Percentiles rank a stretch among this genome's conserved stretches.
Conservation (phyloP, 2,888 invertebrate species). For the Drosophila ustulata region DNA sequence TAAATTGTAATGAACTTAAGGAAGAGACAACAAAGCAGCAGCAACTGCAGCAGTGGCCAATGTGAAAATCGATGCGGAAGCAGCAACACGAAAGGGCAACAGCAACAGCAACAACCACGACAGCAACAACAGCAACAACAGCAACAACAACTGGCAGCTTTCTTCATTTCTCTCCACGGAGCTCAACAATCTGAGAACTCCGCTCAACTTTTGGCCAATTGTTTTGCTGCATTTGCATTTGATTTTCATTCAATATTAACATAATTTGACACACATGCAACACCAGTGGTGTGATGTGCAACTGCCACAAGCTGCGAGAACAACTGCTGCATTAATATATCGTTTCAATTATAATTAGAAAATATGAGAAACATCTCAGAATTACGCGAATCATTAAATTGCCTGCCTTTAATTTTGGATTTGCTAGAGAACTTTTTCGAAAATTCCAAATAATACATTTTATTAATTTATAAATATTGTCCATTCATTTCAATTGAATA, state of each 20-base stretch:
- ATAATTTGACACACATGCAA: conserved; percentile 55
- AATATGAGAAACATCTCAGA: conserved; percentile 7
- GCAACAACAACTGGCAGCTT: conserved; percentile 42
- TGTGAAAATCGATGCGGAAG: conserved; percentile 79
- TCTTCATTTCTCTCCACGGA: conserved; percentile 53
- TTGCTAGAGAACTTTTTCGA: too few species aligned
- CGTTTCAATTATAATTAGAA: conserved; percentile 3
- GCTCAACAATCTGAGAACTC: conserved; percentile 59
- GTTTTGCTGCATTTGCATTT: conserved; percentile 28
- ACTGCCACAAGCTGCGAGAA: conserved; percentile 9
- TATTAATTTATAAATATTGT: too few species aligned
- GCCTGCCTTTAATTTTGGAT: too few species aligned
- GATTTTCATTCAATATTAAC: conserved; percentile 59
- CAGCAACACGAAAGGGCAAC: conserved; percentile 66
- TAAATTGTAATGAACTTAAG: conserved; percentile 78
- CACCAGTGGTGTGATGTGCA: conserved; percentile 12
- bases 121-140: conserved; percentile 14
- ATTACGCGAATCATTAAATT: too few species aligned
- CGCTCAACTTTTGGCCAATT: conserved; percentile 39
- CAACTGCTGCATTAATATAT: conserved; percentile 23
- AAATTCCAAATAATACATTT: too few species aligned
- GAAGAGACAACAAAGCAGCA: conserved; percentile 56
- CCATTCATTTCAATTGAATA: too few species aligned
- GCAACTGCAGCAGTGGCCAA: conserved; percentile 53
- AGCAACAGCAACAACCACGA: conserved; percentile 24